A percentile compares a stretch with the other conserved stretches of the same genome.
Evolutionary conservation across 2,888 invertebrate species (phyloP).

Genomic region (Acronicta aceris): DNA sequence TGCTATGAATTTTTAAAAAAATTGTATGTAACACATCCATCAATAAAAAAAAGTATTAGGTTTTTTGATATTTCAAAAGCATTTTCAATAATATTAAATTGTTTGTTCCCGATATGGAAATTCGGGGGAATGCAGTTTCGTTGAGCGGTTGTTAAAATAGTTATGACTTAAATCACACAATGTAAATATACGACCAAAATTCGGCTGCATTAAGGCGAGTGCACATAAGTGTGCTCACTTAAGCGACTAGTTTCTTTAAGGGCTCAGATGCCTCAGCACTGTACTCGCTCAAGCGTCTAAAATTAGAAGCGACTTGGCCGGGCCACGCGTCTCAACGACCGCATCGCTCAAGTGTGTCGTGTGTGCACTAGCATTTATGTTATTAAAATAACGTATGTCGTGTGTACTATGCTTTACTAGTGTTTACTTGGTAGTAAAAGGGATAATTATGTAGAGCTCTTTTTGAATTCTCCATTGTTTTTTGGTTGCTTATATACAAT

Average conservation of each 20-base stretch:
- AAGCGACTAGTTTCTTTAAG: slow-evolving; percentile 37
- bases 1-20: too few species aligned
- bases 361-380: slow-evolving; percentile 26
- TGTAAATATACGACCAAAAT: slow-evolving; percentile 9
- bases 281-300: slow-evolving; percentile 21
- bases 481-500: too few species aligned
- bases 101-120: too few species aligned
- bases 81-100: too few species aligned
- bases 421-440: background rate
- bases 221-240: slow-evolving; percentile 17
- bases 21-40: too few species aligned
- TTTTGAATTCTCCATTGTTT: too few species aligned
- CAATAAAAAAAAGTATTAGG: too few species aligned
- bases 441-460: too few species aligned
- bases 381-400: slow-evolving; percentile 34
- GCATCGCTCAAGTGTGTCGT: slow-evolving; percentile 36
- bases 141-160: too few species aligned
- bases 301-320: slow-evolving; percentile 41
- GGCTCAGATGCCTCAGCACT: slow-evolving; percentile 30
- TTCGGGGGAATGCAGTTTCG: too few species aligned
- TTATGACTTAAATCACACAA: slow-evolving; percentile 1
- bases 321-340: slow-evolving; percentile 16
- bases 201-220: background rate
- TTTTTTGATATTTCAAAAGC: too few species aligned
- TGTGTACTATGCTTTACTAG: background rate